phyloP scores from a whole-genome alignment of 1,140 invertebrate species.

The Nephila pilipes region DNA sequence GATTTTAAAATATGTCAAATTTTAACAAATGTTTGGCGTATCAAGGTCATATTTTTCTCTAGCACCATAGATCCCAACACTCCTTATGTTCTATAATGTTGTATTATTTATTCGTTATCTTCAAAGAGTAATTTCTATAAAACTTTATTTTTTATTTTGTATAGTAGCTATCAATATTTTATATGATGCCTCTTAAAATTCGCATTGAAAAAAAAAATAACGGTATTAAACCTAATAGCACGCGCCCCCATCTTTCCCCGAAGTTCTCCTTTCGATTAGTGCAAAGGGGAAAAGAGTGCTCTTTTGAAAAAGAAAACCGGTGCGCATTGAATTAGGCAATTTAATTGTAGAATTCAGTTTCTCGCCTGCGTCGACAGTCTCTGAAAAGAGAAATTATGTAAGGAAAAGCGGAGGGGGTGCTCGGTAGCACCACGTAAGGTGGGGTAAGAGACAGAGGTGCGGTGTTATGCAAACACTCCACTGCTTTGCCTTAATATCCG shows the following conservation, averaged over 20 bases:
- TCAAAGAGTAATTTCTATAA: no score
- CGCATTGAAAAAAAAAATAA: neutral
- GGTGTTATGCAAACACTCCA: slow-evolving; percentile 63
- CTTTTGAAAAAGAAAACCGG: neutral
- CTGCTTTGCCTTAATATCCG: slow-evolving; percentile 44
- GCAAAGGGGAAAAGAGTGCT: neutral
- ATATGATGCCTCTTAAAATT: no score
- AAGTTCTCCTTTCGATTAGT: neutral
- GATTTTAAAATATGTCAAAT: no score
- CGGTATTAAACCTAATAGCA: neutral
- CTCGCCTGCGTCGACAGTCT: neutral
- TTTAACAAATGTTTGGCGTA: no score
- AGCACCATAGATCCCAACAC: no score
- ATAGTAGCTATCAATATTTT: no score
- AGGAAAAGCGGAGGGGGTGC: neutral
- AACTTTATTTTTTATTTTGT: no score
- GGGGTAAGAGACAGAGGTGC: slow-evolving; percentile 8
- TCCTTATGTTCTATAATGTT: no score
- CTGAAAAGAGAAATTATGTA: neutral
- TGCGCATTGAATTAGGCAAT: slow-evolving; percentile 13
- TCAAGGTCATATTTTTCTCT: no score
- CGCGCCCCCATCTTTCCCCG: no score
- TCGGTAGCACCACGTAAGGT: neutral
- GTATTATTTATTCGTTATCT: no score
- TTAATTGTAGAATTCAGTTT: slow-evolving; percentile 12